These are phyloP conservation scores for Sinosuthora webbiana DNA, from an alignment of 2,113 vertebrate species.

Conservation along the genomic window DNA sequence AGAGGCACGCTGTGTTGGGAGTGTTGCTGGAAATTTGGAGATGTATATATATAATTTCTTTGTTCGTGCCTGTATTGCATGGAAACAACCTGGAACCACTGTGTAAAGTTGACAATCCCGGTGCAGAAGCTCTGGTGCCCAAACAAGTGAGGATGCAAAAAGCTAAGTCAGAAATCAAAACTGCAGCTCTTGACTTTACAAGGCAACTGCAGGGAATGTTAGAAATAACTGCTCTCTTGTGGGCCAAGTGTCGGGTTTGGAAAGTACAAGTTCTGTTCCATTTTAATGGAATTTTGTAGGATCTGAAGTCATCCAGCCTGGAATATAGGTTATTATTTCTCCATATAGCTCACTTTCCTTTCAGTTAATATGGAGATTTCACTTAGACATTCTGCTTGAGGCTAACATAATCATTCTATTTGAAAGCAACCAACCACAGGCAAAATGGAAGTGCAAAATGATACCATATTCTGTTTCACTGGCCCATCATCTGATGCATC, in stretches of 20 bases:
- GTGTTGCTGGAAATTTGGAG: slow-evolving; percentile 1
- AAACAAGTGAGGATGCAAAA: background rate
- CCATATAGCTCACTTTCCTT: background rate
- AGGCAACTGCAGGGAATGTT: background rate
- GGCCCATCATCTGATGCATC: background rate
- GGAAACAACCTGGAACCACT: background rate
- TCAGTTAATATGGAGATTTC: background rate
- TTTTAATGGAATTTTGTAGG: background rate
- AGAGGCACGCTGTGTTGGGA: background rate
- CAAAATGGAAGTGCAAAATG: background rate
- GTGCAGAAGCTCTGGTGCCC: background rate
- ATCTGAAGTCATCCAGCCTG: background rate
- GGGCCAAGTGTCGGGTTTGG: background rate
- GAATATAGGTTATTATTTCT: slow-evolving; percentile 5
- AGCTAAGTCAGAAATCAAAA: background rate
- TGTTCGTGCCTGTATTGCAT: background rate
- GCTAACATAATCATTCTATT: background rate
- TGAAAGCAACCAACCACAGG: background rate
- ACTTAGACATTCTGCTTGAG: background rate
- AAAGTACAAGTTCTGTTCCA: background rate
- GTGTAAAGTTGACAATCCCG: background rate
- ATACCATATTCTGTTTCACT: background rate
- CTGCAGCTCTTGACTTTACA: background rate
- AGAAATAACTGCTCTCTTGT: background rate
- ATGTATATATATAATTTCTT: background rate